Percentiles rank a stretch among this genome's conserved stretches.
phyloP scores from a whole-genome alignment of 2,888 invertebrate genomes.

The Globia sparganii region DNA sequence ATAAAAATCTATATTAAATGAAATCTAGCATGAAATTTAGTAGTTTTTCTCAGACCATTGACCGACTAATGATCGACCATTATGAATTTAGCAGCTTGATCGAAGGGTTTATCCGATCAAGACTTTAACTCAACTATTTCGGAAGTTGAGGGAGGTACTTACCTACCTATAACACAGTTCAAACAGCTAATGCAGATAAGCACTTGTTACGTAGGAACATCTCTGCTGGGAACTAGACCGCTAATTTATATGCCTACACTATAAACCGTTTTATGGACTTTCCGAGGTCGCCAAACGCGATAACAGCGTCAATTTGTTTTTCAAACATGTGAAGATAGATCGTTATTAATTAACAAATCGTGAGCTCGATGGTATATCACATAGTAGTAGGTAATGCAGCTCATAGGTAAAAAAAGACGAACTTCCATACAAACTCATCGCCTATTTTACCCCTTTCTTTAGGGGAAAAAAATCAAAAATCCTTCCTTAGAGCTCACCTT shows the following conservation, averaged over 20 bases:
- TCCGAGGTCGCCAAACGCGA: constrained; percentile 57
- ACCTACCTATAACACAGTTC: neutral
- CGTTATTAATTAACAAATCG: constrained; percentile 36
- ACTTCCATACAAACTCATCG: neutral
- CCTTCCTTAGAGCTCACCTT: too few species aligned
- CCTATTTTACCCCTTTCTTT: neutral
- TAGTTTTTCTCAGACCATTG: too few species aligned
- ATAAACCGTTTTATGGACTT: constrained; percentile 62
- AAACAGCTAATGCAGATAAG: neutral
- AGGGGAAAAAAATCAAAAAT: too few species aligned
- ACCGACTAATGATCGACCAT: too few species aligned
- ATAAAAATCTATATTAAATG: too few species aligned
- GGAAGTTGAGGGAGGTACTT: neutral
- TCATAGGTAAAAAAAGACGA: neutral
- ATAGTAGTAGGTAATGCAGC: neutral
- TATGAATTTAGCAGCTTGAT: too few species aligned
- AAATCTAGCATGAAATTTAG: too few species aligned
- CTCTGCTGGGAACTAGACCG: constrained; percentile 21
- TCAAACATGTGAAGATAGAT: constrained; percentile 68
- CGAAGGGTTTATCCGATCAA: neutral
- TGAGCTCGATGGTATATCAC: neutral
- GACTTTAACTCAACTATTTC: neutral
- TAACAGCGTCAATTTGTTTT: constrained; percentile 62
- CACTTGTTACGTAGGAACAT: constrained; percentile 21
- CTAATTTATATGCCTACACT: constrained; percentile 47